phyloP scores from a whole-genome alignment of 1,140 invertebrate species.

The Propsilocerus akamusi region DNA sequence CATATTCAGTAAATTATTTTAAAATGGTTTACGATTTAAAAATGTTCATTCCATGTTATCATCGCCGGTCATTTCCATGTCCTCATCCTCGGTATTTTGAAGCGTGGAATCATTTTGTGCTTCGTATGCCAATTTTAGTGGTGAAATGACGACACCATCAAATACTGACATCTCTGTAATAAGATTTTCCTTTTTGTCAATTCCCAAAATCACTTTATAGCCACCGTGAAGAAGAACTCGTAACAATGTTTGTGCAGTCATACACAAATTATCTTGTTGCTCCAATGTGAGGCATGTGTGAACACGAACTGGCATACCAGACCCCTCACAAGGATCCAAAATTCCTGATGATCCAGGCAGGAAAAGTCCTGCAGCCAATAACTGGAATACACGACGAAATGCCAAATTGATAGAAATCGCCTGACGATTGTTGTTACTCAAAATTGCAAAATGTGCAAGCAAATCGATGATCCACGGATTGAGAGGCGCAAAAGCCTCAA shows the following conservation, averaged over 20 bases:
- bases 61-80: slow-evolving; percentile 27
- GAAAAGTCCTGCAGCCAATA: slow-evolving; percentile 86
- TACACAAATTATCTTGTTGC: slow-evolving; percentile 85
- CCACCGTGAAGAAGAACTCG: slow-evolving; percentile 82
- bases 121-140: slow-evolving; percentile 79
- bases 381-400: slow-evolving; percentile 68
- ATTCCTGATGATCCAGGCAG: slow-evolving; percentile 88
- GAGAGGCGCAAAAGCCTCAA: slow-evolving; percentile 75
- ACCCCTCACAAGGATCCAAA: slow-evolving; percentile 72
- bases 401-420: slow-evolving; percentile 83
- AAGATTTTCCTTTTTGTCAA: slow-evolving; percentile 46
- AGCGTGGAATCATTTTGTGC: slow-evolving; percentile 28
- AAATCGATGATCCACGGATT: slow-evolving; percentile 95
- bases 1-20: too few relatives aligned
- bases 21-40: too few relatives aligned
- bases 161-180: slow-evolving; percentile 79
- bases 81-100: slow-evolving; percentile 28
- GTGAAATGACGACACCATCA: slow-evolving; percentile 86
- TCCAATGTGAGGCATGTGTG: slow-evolving; percentile 85
- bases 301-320: slow-evolving; percentile 66
- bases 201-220: slow-evolving; percentile 73
- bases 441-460: slow-evolving; percentile 87
- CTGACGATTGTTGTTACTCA: slow-evolving; percentile 88
- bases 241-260: slow-evolving; percentile 72
- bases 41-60: slow-evolving; percentile 24